phyloP scores from a whole-genome alignment of 2,797 vertebrate species.

The Myripristis murdjan region DNA sequence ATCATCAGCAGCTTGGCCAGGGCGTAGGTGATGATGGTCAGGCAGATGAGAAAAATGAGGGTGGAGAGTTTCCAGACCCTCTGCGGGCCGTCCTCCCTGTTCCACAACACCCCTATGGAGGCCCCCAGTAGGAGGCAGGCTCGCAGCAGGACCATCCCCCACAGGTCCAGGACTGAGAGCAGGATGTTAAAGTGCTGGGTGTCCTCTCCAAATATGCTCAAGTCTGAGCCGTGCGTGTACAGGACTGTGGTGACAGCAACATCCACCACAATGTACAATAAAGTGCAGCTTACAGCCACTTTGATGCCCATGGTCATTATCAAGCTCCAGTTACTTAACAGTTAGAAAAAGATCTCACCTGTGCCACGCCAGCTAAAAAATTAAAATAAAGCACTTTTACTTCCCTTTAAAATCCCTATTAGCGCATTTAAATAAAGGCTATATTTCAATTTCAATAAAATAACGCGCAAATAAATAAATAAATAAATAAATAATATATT shows the following conservation, averaged over 20 bases:
- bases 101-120: conserved; percentile 89
- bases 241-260: conserved; percentile 88
- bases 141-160: conserved; percentile 89
- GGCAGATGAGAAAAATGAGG: conserved; percentile 84
- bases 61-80: conserved; percentile 81
- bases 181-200: conserved; percentile 88
- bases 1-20: conserved; percentile 93
- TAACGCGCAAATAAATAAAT: too few species aligned
- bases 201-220: conserved; percentile 84
- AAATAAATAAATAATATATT: too few species aligned
- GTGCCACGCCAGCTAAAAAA: too few species aligned
- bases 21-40: conserved; percentile 87
- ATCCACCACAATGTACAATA: conserved; percentile 85
- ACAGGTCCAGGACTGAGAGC: conserved; percentile 90
- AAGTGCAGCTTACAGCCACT: conserved; percentile 79
- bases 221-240: conserved; percentile 83
- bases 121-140: conserved; percentile 90
- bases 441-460: too few species aligned
- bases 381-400: too few species aligned
- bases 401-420: too few species aligned
- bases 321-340: neutral
- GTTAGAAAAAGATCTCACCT: neutral
- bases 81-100: conserved; percentile 86
- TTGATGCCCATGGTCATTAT: conserved; percentile 83
- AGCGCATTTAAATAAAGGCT: too few species aligned